phyloP scores from a whole-genome alignment of 2,888 invertebrate species.

The Noctua comes region DNA sequence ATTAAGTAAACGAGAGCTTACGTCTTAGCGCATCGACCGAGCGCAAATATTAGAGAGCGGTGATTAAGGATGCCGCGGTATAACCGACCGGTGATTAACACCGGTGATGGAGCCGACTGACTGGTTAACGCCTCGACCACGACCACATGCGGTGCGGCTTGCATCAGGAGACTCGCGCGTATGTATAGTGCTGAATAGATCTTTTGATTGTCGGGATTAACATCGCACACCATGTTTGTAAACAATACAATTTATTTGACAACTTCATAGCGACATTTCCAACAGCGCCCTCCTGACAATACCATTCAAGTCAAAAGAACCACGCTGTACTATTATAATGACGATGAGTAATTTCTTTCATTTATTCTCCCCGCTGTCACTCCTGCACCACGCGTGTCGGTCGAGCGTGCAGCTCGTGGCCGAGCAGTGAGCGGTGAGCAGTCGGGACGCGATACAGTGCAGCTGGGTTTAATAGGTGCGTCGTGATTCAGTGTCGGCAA shows the following conservation, averaged over 20 bases:
- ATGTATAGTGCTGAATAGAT: background rate
- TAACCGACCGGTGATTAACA: slow-evolving; percentile 22
- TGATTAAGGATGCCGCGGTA: slow-evolving; percentile 31
- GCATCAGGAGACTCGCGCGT: background rate
- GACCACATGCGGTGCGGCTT: background rate
- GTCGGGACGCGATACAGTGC: slow-evolving; percentile 18
- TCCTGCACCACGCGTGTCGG: background rate
- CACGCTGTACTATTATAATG: background rate
- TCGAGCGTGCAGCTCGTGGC: background rate
- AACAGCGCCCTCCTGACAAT: background rate
- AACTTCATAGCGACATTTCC: background rate
- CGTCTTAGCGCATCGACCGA: slow-evolving; percentile 16
- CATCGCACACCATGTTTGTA: background rate
- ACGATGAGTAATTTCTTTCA: background rate
- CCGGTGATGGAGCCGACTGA: slow-evolving; percentile 10
- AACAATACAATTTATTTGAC: background rate
- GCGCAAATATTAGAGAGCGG: slow-evolving; percentile 38
- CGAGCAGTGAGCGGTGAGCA: background rate
- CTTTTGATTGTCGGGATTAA: background rate
- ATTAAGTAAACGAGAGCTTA: slow-evolving; percentile 38
- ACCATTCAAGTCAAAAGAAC: background rate
- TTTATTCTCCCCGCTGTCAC: background rate
- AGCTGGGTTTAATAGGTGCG: slow-evolving; percentile 25
- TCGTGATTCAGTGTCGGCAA: slow-evolving; percentile 24
- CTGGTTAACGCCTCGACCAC: background rate